Percentiles rank a stretch among this genome's conserved stretches.
Conservation (phyloP, 2,888 invertebrate genomes). For the Eubasilissa splendida region DNA sequence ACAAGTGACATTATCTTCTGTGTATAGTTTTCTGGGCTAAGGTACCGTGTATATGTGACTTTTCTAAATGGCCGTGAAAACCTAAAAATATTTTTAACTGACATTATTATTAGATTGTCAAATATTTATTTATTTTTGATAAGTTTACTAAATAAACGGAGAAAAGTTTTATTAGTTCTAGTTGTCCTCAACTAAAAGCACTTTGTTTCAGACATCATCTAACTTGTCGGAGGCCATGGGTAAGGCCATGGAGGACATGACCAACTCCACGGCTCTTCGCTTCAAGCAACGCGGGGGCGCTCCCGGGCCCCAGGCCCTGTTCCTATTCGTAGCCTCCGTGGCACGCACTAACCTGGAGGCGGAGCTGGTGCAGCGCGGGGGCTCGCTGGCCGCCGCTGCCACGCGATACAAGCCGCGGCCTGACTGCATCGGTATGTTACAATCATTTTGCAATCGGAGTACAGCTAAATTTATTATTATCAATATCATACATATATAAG, state of each 20-base stretch:
- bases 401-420: constrained; percentile 82
- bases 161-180: no score
- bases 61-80: no score
- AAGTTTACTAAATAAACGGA: no score
- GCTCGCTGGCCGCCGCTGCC: constrained; percentile 76
- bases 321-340: constrained; percentile 91
- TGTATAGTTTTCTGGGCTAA: no score
- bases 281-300: constrained; percentile 80
- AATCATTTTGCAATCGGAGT: not conserved
- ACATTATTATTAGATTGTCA: no score
- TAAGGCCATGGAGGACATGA: constrained; percentile 95
- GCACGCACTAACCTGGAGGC: constrained; percentile 94
- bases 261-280: constrained; percentile 87
- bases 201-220: constrained; percentile 73
- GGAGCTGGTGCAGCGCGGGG: constrained; percentile 92
- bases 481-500: not conserved
- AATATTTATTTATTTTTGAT: no score
- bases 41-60: no score
- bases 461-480: not conserved
- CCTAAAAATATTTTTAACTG: no score
- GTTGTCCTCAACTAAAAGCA: not conserved
- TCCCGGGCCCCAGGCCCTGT: constrained; percentile 81
- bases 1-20: no score
- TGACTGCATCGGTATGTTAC: constrained; percentile 80
- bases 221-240: constrained; percentile 90